Percentiles rank a stretch among this genome's conserved stretches.
phyloP scores from a whole-genome alignment of 2,113 vertebrate species.

The Boulengerochromis microlepis region DNA sequence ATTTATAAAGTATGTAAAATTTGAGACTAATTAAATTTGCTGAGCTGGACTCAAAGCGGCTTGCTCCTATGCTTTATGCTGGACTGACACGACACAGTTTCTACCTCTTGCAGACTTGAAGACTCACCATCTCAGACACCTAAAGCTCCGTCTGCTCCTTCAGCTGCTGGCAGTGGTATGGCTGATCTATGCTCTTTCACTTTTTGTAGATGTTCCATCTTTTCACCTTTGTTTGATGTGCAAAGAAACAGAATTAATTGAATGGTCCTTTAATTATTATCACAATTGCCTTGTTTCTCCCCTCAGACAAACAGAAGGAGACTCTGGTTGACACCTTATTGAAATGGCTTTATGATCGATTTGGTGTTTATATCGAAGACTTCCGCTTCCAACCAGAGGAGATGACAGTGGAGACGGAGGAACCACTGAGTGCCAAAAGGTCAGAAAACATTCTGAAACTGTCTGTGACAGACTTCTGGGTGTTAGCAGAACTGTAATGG shows the following conservation, averaged over 20 bases:
- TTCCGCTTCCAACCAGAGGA: slow-evolving; percentile 97
- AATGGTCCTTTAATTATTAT: neutral
- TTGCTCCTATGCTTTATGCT: neutral
- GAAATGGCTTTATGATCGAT: slow-evolving; percentile 86
- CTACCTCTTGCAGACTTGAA: slow-evolving; percentile 70
- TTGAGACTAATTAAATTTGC: neutral
- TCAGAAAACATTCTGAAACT: slow-evolving; percentile 62
- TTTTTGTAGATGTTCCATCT: neutral
- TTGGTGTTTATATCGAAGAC: slow-evolving; percentile 92
- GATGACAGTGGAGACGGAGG: slow-evolving; percentile 88
- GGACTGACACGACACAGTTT: neutral
- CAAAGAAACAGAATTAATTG: neutral
- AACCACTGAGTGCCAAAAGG: slow-evolving; percentile 96
- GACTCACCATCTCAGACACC: slow-evolving; percentile 75
- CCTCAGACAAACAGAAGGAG: slow-evolving; percentile 77
- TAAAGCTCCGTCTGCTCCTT: slow-evolving; percentile 67
- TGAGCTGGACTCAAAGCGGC: neutral
- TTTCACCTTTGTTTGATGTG: neutral
- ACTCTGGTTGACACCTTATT: slow-evolving; percentile 74
- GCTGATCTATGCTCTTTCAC: slow-evolving; percentile 59
- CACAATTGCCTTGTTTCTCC: neutral
- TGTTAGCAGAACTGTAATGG: neutral
- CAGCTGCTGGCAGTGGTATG: slow-evolving; percentile 61
- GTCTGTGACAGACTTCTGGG: neutral
- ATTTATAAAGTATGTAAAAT: neutral